Percentiles rank a stretch among this genome's conserved stretches.
phyloP scores from a whole-genome alignment of 2,888 invertebrate genomes.

The Girardia tigrina region DNA sequence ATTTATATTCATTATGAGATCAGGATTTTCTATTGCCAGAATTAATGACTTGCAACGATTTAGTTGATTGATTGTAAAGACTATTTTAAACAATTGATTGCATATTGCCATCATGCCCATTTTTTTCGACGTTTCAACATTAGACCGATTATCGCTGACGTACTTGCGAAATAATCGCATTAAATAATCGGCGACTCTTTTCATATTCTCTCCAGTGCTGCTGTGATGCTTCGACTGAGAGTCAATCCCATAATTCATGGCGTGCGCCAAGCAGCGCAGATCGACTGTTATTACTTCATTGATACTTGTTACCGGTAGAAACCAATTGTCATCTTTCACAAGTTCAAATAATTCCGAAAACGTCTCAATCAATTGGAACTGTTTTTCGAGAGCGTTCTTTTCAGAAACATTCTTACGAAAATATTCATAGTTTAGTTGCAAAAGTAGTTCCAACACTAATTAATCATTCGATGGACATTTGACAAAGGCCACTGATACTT shows the following conservation, averaged over 20 bases:
- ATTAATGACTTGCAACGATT: too few species aligned
- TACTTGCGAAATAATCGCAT: conserved; percentile 88
- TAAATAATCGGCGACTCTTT: conserved; percentile 79
- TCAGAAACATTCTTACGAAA: too few species aligned
- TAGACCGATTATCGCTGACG: conserved; percentile 77
- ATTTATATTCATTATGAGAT: too few species aligned
- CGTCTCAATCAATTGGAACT: too few species aligned
- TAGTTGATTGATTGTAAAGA: too few species aligned
- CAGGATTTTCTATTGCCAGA: too few species aligned
- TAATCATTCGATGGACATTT: too few species aligned
- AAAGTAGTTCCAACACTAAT: too few species aligned
- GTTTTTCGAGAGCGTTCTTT: too few species aligned
- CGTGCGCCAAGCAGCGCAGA: conserved; percentile 59
- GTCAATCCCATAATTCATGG: neutral
- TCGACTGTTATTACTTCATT: conserved; percentile 74
- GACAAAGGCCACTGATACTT: too few species aligned
- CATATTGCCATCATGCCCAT: conserved; percentile 87
- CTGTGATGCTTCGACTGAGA: conserved; percentile 15
- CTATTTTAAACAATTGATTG: conserved; percentile 91
- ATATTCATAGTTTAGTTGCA: too few species aligned
- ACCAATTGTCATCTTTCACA: conserved; percentile 75
- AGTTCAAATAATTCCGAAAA: conserved; percentile 28
- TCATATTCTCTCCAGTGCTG: conserved; percentile 60
- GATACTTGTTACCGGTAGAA: conserved; percentile 82
- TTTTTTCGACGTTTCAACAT: conserved; percentile 78